phyloP scores from a whole-genome alignment of 2,888 invertebrate genomes.

The Didymodactylos carnosus region DNA sequence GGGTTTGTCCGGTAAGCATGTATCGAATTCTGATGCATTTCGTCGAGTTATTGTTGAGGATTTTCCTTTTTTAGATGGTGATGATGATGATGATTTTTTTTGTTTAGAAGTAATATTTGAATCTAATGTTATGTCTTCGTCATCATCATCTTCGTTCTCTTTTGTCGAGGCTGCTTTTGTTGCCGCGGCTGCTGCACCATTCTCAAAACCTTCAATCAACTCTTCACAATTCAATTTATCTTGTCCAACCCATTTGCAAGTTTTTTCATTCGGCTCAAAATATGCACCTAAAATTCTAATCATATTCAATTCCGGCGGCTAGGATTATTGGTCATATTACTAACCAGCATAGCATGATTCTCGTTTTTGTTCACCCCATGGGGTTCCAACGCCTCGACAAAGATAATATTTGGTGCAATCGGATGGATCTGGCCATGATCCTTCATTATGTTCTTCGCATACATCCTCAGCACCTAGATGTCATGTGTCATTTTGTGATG shows the following conservation, averaged over 20 bases:
- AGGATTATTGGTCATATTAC: not conserved
- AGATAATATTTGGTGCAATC: slow-evolving; percentile 11
- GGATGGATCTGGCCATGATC: slow-evolving; percentile 7
- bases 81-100: not conserved
- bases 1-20: not conserved
- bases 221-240: slow-evolving; percentile 3
- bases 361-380: slow-evolving; percentile 13
- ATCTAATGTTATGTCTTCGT: not conserved
- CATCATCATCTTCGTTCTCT: not conserved
- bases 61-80: too few relatives aligned
- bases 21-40: not conserved
- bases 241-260: slow-evolving; percentile 12
- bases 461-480: slow-evolving; percentile 1
- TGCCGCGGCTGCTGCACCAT: not conserved
- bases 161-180: not conserved
- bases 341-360: slow-evolving; percentile 9
- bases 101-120: not conserved
- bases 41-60: not conserved
- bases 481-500: not conserved
- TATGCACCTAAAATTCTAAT: not conserved
- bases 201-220: not conserved
- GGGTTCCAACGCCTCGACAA: slow-evolving; percentile 9
- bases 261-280: slow-evolving; percentile 11
- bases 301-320: not conserved
- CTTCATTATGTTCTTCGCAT: slow-evolving; percentile 13